Conservation (phyloP, 2,888 invertebrate genomes). For the Papilio gigon region DNA sequence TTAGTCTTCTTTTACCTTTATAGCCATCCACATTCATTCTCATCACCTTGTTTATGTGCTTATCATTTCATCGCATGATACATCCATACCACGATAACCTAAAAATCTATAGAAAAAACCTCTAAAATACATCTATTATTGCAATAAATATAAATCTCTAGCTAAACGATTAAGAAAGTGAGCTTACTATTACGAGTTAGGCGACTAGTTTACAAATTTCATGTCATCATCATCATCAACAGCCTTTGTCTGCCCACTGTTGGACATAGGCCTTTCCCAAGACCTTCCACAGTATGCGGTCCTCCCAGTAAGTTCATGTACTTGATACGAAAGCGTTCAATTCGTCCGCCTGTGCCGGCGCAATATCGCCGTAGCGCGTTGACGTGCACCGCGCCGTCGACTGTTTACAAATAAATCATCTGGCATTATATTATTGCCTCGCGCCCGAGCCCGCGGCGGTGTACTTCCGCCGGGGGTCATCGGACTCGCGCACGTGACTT, state of each 20-base stretch:
- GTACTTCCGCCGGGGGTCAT: slow-evolving; percentile 41
- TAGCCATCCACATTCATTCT: too few species aligned
- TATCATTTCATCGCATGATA: too few species aligned
- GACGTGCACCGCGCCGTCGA: slow-evolving; percentile 61
- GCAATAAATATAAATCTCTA: neutral
- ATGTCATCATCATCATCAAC: too few species aligned
- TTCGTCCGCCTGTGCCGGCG: slow-evolving; percentile 41
- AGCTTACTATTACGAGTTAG: neutral
- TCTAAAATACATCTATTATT: neutral
- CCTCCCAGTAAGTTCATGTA: too few species aligned
- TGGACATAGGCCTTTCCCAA: too few species aligned
- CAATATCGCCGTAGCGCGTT: slow-evolving; percentile 67
- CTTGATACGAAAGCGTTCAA: neutral
- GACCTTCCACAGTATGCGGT: too few species aligned
- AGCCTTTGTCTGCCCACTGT: too few species aligned
- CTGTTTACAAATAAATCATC: slow-evolving; percentile 82
- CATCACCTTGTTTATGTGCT: too few species aligned
- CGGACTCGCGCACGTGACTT: slow-evolving; percentile 39
- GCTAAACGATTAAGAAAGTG: neutral
- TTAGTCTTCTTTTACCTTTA: too few species aligned
- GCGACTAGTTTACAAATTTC: neutral
- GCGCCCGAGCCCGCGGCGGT: slow-evolving; percentile 34
- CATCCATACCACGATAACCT: too few species aligned
- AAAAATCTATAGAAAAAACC: neutral
- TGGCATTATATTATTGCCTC: slow-evolving; percentile 49